Base-by-base conservation (phyloP, 2,888 invertebrate species). In the Caenorhabditis uteleia region DNA sequence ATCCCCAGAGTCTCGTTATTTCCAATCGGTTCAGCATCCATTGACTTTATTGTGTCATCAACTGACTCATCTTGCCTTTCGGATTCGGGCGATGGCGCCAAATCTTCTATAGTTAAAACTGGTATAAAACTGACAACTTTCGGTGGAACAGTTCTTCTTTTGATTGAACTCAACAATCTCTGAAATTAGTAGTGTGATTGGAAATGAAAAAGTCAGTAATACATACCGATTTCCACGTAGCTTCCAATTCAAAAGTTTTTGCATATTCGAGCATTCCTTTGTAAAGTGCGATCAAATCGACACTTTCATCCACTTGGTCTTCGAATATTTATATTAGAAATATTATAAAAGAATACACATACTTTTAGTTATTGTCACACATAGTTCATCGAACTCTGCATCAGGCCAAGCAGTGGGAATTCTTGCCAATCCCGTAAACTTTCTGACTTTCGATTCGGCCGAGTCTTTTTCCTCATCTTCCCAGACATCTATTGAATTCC, bases 351-450 rank as follows among this genome's bases (percentile, higher is more conserved):
- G 8, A 36, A 36, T 36, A 25, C 25, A 47, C 21, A n/a, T 16
- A 34, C 3, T n/a, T 21, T 2, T 38, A 20, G 46, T 50, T 26
- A n/a, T 7, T 6, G 12, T 51, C 42, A 2, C 31, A 14, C 2
- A 26, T 18, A 58, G 14, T 2, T 34, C 10, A 6, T 26, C 29
- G 2, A 54, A 1, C 7, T 49, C 34, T 0, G 20, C 26, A 14
- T 54, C 45, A 3, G 60, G 60, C 60, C 60, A 60, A 1, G 54
- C 44, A 0, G 44, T 44, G 12, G 54, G 40, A 14, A 54, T 39
- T 44, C 49, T 53, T 1, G 47, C 60, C 25, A 60, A 20, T 2
- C 16, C 16, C 7, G 39, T 12, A 27, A 45, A 60, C 3, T 49
- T 60, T n/a, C 47, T 12, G 8, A 25, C 3, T n/a, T 16, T n/a